A percentile compares a stretch with the other conserved stretches of the same genome.
Evolutionary conservation across 2,888 invertebrate genomes (phyloP).

Genomic region (Ectropis crepuscularia): DNA sequence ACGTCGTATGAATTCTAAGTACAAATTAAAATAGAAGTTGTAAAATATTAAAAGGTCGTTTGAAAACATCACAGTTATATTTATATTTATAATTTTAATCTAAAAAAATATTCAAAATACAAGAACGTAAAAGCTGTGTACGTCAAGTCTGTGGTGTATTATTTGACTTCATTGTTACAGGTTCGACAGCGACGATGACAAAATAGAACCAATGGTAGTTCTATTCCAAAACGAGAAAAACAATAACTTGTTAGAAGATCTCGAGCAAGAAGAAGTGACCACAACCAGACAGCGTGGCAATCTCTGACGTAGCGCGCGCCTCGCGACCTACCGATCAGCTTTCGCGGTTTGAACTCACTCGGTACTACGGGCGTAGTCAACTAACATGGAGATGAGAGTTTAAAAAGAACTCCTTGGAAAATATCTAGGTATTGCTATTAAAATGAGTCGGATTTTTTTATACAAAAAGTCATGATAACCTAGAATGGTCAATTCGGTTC

Average conservation of each 20-base stretch:
- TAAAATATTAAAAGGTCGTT: no score
- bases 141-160: slow-evolving; percentile 4
- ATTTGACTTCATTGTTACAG: slow-evolving; percentile 48
- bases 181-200: slow-evolving; percentile 71
- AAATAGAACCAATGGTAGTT: slow-evolving; percentile 70
- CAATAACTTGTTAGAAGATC: slow-evolving; percentile 61
- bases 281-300: slow-evolving; percentile 46
- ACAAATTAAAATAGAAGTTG: no score
- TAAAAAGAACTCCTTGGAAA: background rate
- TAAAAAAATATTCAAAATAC: no score
- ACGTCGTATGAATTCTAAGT: no score
- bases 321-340: slow-evolving; percentile 31
- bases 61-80: no score
- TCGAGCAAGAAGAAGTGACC: slow-evolving; percentile 50
- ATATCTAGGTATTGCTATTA: background rate
- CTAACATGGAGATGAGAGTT: background rate
- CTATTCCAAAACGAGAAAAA: slow-evolving; percentile 69
- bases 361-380: slow-evolving; percentile 6
- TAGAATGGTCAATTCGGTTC: no score
- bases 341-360: slow-evolving; percentile 26
- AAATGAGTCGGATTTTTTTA: no score
- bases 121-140: no score
- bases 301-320: slow-evolving; percentile 55
- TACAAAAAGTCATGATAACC: no score
- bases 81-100: no score